A percentile compares a stretch with the other conserved stretches of the same genome.
Conservation (phyloP, 2,888 invertebrate genomes). For the Papilio gigon region DNA sequence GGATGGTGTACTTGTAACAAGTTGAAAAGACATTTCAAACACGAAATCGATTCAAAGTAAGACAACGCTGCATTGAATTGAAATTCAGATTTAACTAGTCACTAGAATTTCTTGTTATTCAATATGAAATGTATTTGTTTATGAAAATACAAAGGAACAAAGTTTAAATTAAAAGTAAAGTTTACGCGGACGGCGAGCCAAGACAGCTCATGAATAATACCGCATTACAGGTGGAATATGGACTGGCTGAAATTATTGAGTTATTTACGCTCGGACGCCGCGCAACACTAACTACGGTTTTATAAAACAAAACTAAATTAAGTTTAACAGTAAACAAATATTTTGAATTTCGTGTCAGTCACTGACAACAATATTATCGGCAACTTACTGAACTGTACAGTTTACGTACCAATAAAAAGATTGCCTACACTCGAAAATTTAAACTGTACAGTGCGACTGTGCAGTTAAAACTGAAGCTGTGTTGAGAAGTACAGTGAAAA, state of each 20-base stretch:
- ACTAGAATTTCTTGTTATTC: conserved; percentile 27
- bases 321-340: not conserved
- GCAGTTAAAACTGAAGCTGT: too few species aligned
- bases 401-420: too few species aligned
- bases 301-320: conserved; percentile 8
- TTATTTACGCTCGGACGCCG: conserved; percentile 23
- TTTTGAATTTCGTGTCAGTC: not conserved
- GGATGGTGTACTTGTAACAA: not conserved
- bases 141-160: conserved; percentile 36
- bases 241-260: conserved; percentile 24
- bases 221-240: conserved; percentile 33
- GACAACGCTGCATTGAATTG: not conserved
- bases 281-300: not conserved
- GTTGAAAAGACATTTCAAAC: not conserved
- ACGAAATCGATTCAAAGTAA: conserved; percentile 15
- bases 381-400: too few species aligned
- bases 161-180: conserved; percentile 42
- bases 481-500: too few species aligned
- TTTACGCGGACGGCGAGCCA: conserved; percentile 26
- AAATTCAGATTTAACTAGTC: conserved; percentile 17
- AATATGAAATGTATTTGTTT: conserved; percentile 29
- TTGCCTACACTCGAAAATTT: too few species aligned
- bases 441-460: too few species aligned
- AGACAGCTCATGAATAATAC: conserved; percentile 38
- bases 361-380: too few species aligned